Percentiles rank a stretch among this genome's conserved stretches.
These are phyloP conservation scores for Cryptoprocta ferox DNA, from an alignment of 2,797 vertebrate species.

Conservation along the genomic window DNA sequence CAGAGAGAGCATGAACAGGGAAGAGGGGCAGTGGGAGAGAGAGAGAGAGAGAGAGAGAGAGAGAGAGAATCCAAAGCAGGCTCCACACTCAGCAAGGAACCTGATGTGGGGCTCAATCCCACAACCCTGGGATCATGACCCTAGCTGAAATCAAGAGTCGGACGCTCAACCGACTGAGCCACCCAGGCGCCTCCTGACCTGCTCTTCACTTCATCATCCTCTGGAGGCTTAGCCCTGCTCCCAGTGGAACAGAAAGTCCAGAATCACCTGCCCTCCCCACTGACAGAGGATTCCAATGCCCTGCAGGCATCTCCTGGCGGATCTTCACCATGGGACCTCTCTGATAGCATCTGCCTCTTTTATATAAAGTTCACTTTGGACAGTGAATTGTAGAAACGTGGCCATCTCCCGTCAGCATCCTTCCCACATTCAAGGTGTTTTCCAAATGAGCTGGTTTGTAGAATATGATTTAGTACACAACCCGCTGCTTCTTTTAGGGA, in stretches of 20 bases:
- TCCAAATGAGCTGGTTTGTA: not conserved
- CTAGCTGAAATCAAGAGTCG: no score
- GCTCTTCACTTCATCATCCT: not conserved
- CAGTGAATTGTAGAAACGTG: not conserved
- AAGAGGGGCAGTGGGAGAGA: no score
- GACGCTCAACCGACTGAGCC: no score
- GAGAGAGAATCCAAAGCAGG: no score
- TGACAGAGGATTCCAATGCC: not conserved
- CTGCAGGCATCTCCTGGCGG: not conserved
- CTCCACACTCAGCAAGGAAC: no score
- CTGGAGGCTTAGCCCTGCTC: not conserved
- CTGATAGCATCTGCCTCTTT: not conserved
- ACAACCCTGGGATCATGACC: no score
- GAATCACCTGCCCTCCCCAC: not conserved
- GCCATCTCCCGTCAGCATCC: not conserved
- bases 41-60: no score
- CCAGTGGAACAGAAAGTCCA: not conserved
- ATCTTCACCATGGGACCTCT: not conserved
- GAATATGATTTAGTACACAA: not conserved
- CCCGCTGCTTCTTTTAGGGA: not conserved
- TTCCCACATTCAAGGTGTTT: not conserved
- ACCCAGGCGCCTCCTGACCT: no score
- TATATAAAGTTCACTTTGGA: not conserved
- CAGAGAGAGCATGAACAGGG: no score
- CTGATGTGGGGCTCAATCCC: no score